Evolutionary conservation across 2,888 invertebrate species (phyloP), one percentile per base, ranked within the genome.

Genomic region (Boloria euphrosyne): DNA sequence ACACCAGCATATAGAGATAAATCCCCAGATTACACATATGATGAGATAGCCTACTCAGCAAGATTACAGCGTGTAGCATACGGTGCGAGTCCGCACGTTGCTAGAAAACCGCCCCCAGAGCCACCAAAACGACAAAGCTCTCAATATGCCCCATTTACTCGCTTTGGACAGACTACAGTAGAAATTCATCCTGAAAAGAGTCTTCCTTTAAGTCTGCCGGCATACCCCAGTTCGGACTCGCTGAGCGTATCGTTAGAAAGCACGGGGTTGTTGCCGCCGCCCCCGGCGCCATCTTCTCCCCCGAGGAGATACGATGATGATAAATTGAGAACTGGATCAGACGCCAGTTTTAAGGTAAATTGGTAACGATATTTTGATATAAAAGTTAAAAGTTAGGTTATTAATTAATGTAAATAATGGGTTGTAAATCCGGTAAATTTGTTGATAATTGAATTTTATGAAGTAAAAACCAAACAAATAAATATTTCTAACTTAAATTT

Each of bases 291-390:
- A 4, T 93, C 94, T 3, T 94, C 95, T 5, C 95, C 95, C 0
- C 95, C 95, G 22, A 67, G 88, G 16, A 73, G 90, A 18, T 88
- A 89, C 71, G 90, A 91, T 5, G 90, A 90, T 1, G 90, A 91
- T 65, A 90, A 90, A 64, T 80, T 85, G 67, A 92, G 96, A 71
- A 96, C 96, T 74, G 96, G 96, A 51, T 96, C 96, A 75, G 96
- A 96, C 86, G 96, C 96, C 82, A 96, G 96, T 90, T 96, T 96
- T 89, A 96, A 96, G 94, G 96, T 96, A 83, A n/a, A 84, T 72
- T 74, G 10, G 1, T 10, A 38, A 38, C 31, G 7, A 38, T 38
- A 22, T 22, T 22, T 22, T 22, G 22, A 1, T 22, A 2, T 22
- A 3, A 2, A 22, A 22, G 2, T 1, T 22, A 22, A 2, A 22